A percentile compares a stretch with the other conserved stretches of the same genome.
Evolutionary conservation across 2,797 vertebrate species (phyloP).

Genomic region (Micromesistius poutassou): DNA sequence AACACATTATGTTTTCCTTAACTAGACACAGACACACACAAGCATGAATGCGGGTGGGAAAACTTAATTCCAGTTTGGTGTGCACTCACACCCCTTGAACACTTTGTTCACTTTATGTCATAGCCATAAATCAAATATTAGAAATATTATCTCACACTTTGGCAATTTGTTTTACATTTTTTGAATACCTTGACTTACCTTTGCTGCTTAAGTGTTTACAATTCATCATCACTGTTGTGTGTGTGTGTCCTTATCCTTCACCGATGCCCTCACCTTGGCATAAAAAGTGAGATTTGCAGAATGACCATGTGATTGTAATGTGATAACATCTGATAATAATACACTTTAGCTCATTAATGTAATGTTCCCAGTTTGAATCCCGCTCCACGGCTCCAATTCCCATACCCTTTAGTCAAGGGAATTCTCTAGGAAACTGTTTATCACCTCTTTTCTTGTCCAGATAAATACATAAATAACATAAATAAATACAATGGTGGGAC

Average conservation of each 20-base stretch:
- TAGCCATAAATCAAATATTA: too few relatives aligned
- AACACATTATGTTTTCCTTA: too few relatives aligned
- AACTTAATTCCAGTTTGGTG: too few relatives aligned
- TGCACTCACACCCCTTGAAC: too few relatives aligned
- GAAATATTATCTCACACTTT: too few relatives aligned
- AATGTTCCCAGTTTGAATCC: neutral
- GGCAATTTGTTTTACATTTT: too few relatives aligned
- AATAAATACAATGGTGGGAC: neutral
- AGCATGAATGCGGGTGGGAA: too few relatives aligned
- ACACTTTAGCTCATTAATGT: neutral
- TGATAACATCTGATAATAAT: neutral
- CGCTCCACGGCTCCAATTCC: neutral
- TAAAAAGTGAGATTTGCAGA: neutral
- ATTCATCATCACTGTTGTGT: neutral
- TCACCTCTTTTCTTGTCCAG: neutral
- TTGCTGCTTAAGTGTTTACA: too few relatives aligned
- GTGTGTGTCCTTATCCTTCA: neutral
- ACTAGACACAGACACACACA: too few relatives aligned
- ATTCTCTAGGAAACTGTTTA: neutral
- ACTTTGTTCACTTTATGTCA: too few relatives aligned
- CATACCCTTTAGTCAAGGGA: neutral
- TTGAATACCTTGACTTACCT: too few relatives aligned
- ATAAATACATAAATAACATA: too few relatives aligned
- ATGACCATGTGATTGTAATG: neutral
- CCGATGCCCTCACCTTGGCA: neutral